Percentiles rank a stretch among this genome's conserved stretches.
Conservation (phyloP, 53 echinoderm and acorn worm genomes). For the Apostichopus leukothele region DNA sequence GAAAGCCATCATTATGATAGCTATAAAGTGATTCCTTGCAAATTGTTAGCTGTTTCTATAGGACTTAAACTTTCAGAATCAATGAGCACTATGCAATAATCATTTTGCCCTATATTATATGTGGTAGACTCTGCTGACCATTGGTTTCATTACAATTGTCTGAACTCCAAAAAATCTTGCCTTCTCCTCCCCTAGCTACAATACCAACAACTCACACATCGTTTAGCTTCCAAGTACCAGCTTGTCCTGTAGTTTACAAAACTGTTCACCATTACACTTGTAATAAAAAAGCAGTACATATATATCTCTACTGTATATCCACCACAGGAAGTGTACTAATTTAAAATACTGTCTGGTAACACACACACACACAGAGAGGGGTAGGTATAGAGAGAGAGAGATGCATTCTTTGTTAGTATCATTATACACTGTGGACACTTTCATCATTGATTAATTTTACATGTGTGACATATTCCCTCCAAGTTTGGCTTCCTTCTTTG, state of each 20-base stretch:
- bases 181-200: too few relatives aligned
- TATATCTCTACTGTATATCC: too few relatives aligned
- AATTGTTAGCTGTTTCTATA: too few relatives aligned
- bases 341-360: conserved; percentile 3
- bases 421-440: conserved; percentile 5
- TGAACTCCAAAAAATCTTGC: too few relatives aligned
- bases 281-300: too few relatives aligned
- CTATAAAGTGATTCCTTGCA: background rate
- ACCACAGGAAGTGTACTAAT: conserved; percentile 3
- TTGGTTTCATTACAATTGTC: too few relatives aligned
- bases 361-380: too few relatives aligned
- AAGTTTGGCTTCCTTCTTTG: conserved; percentile 7
- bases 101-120: too few relatives aligned
- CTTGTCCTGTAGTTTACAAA: background rate
- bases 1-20: background rate
- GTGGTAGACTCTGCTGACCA: too few relatives aligned
- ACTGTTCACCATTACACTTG: background rate
- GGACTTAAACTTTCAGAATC: too few relatives aligned
- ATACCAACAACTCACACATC: background rate
- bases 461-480: conserved; percentile 18
- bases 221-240: background rate
- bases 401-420: conserved; percentile 12
- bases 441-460: conserved; percentile 18
- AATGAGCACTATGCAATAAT: too few relatives aligned
- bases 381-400: background rate